These are phyloP conservation scores for Zosterops pallidus DNA, from an alignment of 2,113 vertebrate species.

Conservation along the genomic window DNA sequence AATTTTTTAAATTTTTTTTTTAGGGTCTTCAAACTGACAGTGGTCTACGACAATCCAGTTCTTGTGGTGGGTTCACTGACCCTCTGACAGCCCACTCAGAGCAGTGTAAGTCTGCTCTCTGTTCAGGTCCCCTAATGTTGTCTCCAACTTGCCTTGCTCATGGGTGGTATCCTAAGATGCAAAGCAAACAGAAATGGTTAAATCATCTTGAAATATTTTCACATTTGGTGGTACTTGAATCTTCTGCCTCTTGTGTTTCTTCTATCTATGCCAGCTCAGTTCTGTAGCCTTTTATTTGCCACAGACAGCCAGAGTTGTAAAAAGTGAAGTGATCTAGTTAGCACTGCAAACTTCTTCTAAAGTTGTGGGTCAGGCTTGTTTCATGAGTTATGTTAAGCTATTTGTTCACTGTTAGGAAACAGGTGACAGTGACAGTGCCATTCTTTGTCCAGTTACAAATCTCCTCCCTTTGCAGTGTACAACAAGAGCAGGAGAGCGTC, in stretches of 20 bases:
- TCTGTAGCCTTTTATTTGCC: not conserved
- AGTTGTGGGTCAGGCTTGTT: not conserved
- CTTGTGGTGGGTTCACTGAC: conserved; percentile 86
- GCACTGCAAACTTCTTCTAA: not conserved
- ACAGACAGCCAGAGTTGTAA: not conserved
- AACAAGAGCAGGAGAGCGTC: conserved; percentile 76
- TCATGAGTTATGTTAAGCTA: fast-evolving
- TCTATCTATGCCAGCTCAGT: not conserved
- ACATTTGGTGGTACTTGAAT: not conserved
- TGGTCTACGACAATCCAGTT: conserved; percentile 82
- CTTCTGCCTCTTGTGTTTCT: not conserved
- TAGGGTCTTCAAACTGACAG: conserved; percentile 67
- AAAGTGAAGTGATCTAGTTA: not conserved
- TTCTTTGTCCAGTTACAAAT: not conserved
- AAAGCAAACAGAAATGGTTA: not conserved
- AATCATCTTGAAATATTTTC: not conserved
- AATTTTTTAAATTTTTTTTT: not conserved
- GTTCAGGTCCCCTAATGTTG: not conserved
- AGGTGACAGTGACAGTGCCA: not conserved
- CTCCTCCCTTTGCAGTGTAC: conserved; percentile 69
- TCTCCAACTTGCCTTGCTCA: not conserved
- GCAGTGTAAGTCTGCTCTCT: conserved; percentile 74
- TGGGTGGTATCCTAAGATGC: not conserved
- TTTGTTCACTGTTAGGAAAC: not conserved
- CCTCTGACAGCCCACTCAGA: conserved; percentile 79